A percentile compares a stretch with the other conserved stretches of the same genome.
phyloP scores from a whole-genome alignment of 2,888 invertebrate genomes.

The Zhengitettix transpicula region DNA sequence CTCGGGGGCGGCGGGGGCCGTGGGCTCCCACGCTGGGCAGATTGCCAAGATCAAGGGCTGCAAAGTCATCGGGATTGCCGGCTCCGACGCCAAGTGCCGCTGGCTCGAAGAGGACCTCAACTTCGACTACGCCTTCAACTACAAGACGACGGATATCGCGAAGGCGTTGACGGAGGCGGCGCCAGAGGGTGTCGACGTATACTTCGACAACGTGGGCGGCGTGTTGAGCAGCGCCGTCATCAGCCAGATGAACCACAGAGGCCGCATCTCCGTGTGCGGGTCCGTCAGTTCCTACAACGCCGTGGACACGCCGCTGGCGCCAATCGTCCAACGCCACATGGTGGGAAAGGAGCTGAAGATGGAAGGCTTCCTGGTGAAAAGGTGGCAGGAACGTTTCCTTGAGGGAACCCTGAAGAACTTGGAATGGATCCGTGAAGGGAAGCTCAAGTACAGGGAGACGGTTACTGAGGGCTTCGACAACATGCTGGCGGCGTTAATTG shows the following conservation, averaged over 20 bases:
- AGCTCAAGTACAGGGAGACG: conserved; percentile 21
- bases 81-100: conserved; percentile 41
- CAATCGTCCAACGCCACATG: conserved; percentile 36
- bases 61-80: conserved; percentile 40
- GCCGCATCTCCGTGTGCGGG: conserved; percentile 48
- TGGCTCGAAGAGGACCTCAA: conserved; percentile 48
- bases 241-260: conserved; percentile 41
- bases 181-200: conserved; percentile 56
- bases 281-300: conserved; percentile 44
- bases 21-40: conserved; percentile 29
- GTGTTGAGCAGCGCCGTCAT: conserved; percentile 40
- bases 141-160: conserved; percentile 41
- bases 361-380: conserved; percentile 39
- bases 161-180: conserved; percentile 41
- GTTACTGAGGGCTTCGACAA: conserved; percentile 54
- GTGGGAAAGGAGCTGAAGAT: conserved; percentile 40
- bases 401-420: conserved; percentile 46
- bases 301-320: neutral
- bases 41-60: conserved; percentile 42
- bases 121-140: conserved; percentile 56
- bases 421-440: conserved; percentile 38
- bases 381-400: conserved; percentile 40
- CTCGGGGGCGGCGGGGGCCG: conserved; percentile 28
- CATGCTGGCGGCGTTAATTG: conserved; percentile 49
- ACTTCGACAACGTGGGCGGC: conserved; percentile 64